Percentiles rank a stretch among this genome's conserved stretches.
Evolutionary conservation across 2,797 vertebrate genomes (phyloP).

Genomic region (Nothura maculosa): DNA sequence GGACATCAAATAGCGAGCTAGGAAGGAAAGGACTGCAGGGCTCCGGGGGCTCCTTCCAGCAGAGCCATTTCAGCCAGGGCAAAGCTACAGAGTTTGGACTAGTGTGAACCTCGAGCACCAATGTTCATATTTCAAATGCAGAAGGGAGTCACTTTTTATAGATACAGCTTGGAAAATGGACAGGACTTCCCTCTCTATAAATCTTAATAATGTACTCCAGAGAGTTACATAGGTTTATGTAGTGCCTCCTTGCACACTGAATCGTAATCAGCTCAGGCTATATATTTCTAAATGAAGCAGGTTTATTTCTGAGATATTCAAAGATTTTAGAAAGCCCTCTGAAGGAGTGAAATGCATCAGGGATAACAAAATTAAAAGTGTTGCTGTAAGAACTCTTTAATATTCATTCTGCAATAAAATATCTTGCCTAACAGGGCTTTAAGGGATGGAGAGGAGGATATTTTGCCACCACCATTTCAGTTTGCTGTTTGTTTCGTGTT

Average conservation of each 20-base stretch:
- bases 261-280: neutral
- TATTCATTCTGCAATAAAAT: constrained; percentile 17
- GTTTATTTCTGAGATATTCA: neutral
- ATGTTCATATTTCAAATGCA: neutral
- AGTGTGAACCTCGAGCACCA: neutral
- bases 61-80: neutral
- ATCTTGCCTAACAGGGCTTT: neutral
- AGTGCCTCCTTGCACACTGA: neutral
- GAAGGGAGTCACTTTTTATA: neutral
- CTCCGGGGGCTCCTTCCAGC: neutral
- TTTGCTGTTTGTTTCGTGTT: neutral
- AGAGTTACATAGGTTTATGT: neutral
- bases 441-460: neutral
- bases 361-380: neutral
- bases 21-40: neutral
- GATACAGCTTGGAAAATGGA: neutral
- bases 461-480: neutral
- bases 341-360: neutral
- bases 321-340: neutral
- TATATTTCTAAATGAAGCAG: neutral
- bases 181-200: neutral
- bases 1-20: neutral
- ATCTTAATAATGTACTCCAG: neutral
- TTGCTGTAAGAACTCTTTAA: neutral
- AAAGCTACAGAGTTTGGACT: neutral